phyloP scores from a whole-genome alignment of 2,888 invertebrate species.

The Yponomeuta cagnagella region DNA sequence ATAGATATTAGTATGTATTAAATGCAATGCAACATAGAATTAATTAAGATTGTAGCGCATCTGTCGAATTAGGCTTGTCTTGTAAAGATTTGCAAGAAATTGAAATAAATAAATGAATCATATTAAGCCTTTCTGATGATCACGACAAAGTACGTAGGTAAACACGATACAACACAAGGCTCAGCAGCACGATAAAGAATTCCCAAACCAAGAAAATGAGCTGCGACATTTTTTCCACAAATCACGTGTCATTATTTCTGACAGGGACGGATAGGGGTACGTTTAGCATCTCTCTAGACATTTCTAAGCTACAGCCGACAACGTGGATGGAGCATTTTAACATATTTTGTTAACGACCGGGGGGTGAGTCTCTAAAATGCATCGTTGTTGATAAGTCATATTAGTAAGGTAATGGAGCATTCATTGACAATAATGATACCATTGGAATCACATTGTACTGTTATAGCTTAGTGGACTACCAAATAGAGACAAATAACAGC shows the following conservation, averaged over 20 bases:
- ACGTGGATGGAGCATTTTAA: neutral
- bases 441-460: too few species aligned
- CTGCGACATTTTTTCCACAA: neutral
- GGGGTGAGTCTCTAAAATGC: too few species aligned
- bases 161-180: neutral
- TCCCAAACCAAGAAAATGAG: neutral
- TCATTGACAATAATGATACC: too few species aligned
- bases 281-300: neutral
- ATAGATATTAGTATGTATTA: too few species aligned
- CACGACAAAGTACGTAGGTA: neutral
- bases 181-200: neutral
- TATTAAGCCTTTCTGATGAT: neutral
- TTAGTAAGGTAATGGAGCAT: too few species aligned
- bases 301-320: neutral
- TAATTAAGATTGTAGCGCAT: too few species aligned
- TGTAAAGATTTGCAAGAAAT: too few species aligned
- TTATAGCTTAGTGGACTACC: too few species aligned
- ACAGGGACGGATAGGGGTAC: neutral
- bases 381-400: too few species aligned
- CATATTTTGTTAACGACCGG: neutral
- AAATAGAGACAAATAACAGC: too few species aligned
- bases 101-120: neutral
- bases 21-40: too few species aligned
- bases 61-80: too few species aligned
- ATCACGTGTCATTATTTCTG: neutral